Evolutionary conservation across 1,140 invertebrate species (phyloP).

Genomic region (Acyrthosiphon pisum): DNA sequence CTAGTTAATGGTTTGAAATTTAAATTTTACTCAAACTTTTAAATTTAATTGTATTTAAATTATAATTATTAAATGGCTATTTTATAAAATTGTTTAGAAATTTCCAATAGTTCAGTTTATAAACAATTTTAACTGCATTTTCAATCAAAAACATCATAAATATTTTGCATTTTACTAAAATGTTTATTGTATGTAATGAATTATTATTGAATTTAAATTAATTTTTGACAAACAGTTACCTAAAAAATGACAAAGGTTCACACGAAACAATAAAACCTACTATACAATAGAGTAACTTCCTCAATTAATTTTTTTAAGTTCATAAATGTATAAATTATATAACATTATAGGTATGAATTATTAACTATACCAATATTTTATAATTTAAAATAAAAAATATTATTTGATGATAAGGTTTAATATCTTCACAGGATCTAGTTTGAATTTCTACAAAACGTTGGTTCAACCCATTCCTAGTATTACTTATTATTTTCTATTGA

Average conservation of each 20-base stretch:
- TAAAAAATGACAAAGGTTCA: too few species aligned
- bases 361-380: too few species aligned
- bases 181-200: too few species aligned
- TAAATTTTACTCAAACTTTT: background rate
- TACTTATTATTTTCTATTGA: background rate
- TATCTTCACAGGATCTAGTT: background rate
- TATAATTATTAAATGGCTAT: background rate
- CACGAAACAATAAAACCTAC: background rate
- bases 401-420: background rate
- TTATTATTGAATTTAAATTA: too few species aligned
- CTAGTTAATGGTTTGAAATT: background rate
- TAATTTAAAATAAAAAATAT: too few species aligned
- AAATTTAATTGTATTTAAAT: background rate
- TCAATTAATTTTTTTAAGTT: background rate
- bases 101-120: background rate
- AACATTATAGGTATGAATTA: too few species aligned
- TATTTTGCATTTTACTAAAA: too few species aligned
- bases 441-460: background rate
- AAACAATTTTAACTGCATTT: too few species aligned
- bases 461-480: background rate
- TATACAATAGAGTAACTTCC: background rate
- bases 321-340: background rate
- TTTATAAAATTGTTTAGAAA: background rate
- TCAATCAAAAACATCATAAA: too few species aligned
- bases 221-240: too few species aligned